Conservation (phyloP, 2,888 invertebrate genomes). For the Pachliopta kotzebuea region DNA sequence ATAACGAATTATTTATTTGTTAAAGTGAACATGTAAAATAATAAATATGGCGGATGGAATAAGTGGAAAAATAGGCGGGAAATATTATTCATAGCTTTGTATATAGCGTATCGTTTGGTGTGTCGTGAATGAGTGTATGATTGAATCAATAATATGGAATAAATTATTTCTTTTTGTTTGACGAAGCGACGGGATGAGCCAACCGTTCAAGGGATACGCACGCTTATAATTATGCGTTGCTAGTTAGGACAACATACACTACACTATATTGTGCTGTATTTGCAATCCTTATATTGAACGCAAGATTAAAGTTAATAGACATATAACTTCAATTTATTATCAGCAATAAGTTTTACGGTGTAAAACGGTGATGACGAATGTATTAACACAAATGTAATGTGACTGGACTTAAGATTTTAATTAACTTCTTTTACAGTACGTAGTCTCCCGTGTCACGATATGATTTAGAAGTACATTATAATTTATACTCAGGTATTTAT, state of each 20-base stretch:
- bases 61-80: background rate
- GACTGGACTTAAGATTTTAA: background rate
- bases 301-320: background rate
- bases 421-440: background rate
- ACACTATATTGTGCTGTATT: background rate
- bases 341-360: background rate
- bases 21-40: constrained; percentile 37
- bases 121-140: constrained; percentile 20
- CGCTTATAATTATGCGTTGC: no score
- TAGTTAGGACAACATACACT: no score
- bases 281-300: background rate
- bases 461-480: no score
- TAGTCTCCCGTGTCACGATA: no score
- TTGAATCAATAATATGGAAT: constrained; percentile 7
- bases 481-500: no score
- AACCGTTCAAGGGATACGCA: no score
- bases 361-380: background rate
- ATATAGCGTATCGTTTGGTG: constrained; percentile 34
- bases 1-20: constrained; percentile 47
- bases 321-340: background rate
- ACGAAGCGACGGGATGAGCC: background rate
- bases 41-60: constrained; percentile 12
- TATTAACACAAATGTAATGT: background rate
- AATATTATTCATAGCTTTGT: constrained; percentile 45
- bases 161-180: background rate